phyloP scores from a whole-genome alignment of 2,888 invertebrate species.

The Troides helena region DNA sequence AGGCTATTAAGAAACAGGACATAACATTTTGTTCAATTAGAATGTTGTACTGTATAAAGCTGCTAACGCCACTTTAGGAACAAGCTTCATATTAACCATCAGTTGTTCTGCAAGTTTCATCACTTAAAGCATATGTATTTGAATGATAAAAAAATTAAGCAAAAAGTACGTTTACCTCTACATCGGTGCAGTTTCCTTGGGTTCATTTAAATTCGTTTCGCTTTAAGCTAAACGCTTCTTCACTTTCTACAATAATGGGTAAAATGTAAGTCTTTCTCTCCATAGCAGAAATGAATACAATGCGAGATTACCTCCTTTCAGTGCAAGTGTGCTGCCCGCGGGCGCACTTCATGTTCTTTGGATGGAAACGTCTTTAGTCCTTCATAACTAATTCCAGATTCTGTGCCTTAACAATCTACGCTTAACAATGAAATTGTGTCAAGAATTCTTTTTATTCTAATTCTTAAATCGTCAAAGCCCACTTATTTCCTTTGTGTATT shows the following conservation, averaged over 20 bases:
- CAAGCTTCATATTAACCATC: too few species aligned
- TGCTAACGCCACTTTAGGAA: too few species aligned
- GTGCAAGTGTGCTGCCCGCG: conserved; percentile 42
- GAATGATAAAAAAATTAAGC: too few species aligned
- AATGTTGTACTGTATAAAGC: too few species aligned
- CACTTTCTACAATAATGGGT: conserved; percentile 27
- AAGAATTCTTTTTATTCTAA: conserved; percentile 37
- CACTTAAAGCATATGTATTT: too few species aligned
- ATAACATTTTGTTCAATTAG: too few species aligned
- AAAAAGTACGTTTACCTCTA: not conserved
- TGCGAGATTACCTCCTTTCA: conserved; percentile 41
- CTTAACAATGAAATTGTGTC: conserved; percentile 46
- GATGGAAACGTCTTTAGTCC: conserved; percentile 40
- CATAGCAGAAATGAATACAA: conserved; percentile 33
- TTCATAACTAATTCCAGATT: conserved; percentile 44
- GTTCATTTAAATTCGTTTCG: conserved; percentile 24
- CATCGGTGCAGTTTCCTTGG: conserved; percentile 12
- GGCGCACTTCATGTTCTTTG: conserved; percentile 36
- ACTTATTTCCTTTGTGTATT: conserved; percentile 17
- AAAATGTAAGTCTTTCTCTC: conserved; percentile 30
- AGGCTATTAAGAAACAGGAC: too few species aligned
- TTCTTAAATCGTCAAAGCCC: conserved; percentile 22
- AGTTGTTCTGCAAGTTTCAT: too few species aligned
- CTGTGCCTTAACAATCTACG: conserved; percentile 41
- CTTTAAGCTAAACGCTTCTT: conserved; percentile 23